phyloP scores from a whole-genome alignment of 2,797 vertebrate species.

The Falco columbarius region DNA sequence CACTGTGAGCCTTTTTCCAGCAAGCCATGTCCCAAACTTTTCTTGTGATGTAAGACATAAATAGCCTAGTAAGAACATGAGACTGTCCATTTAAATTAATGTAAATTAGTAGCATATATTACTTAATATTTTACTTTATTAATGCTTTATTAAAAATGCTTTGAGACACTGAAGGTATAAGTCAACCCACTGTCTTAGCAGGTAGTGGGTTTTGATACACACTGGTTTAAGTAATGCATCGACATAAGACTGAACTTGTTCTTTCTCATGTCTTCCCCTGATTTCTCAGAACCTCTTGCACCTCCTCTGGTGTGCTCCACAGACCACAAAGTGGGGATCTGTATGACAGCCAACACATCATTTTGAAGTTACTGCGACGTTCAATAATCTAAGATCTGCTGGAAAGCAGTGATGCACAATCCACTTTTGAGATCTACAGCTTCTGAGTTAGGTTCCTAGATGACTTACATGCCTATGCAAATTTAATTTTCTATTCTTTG shows the following conservation, averaged over 20 bases:
- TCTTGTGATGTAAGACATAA: neutral
- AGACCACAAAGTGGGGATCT: neutral
- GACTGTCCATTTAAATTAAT: neutral
- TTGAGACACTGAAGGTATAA: neutral
- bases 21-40: neutral
- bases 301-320: neutral
- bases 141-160: neutral
- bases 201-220: neutral
- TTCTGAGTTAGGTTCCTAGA: neutral
- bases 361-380: neutral
- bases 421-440: neutral
- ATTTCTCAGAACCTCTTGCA: neutral
- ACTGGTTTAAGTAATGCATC: neutral
- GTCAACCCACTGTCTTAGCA: neutral
- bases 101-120: neutral
- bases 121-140: neutral
- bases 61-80: neutral
- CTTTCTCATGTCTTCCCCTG: neutral
- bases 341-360: neutral
- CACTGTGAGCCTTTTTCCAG: conserved; percentile 5
- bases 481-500: conserved; percentile 52
- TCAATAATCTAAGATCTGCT: neutral
- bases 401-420: neutral
- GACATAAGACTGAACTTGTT: neutral
- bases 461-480: conserved; percentile 8